A percentile compares a stretch with the other conserved stretches of the same genome.
phyloP scores from a whole-genome alignment of 23 tunicate genomes.

The Corella eumyota region DNA sequence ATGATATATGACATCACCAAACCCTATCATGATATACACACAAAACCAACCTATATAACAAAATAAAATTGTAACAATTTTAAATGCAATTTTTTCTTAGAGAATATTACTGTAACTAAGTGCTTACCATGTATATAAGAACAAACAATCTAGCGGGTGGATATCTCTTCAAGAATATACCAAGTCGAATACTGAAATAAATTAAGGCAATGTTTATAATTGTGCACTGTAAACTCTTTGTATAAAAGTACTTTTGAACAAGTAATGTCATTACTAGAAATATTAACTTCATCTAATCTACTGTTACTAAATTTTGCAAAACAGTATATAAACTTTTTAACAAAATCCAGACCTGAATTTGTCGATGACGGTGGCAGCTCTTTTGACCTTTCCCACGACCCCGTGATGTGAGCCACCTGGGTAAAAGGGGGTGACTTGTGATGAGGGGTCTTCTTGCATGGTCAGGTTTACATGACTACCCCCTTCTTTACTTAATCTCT shows the following conservation, averaged over 20 bases:
- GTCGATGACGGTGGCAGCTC: constrained; percentile 75
- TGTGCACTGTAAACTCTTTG: too few relatives aligned
- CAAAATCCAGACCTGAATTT: constrained; percentile 54
- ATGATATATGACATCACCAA: too few relatives aligned
- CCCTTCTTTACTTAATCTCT: constrained; percentile 58
- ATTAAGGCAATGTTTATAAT: too few relatives aligned
- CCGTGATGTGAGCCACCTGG: constrained; percentile 37
- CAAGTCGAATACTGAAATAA: constrained; percentile 80
- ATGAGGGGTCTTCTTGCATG: constrained; percentile 19
- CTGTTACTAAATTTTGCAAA: too few relatives aligned
- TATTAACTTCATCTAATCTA: not conserved
- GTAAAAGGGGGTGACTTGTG: constrained; percentile 9
- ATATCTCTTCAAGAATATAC: constrained; percentile 80
- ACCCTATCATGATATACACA: too few relatives aligned
- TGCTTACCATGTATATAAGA: constrained; percentile 78
- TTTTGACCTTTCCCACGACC: constrained; percentile 63
- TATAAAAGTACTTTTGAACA: too few relatives aligned
- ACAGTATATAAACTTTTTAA: too few relatives aligned
- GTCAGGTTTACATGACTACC: constrained; percentile 22
- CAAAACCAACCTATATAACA: too few relatives aligned
- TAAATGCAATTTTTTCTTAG: too few relatives aligned
- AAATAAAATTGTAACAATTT: too few relatives aligned
- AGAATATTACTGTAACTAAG: not conserved
- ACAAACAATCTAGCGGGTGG: constrained; percentile 89
- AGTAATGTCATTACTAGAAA: too few relatives aligned